Percentiles rank a stretch among this genome's conserved stretches.
Conservation (phyloP, 2,113 vertebrate species). For the Cathartes aura region DNA sequence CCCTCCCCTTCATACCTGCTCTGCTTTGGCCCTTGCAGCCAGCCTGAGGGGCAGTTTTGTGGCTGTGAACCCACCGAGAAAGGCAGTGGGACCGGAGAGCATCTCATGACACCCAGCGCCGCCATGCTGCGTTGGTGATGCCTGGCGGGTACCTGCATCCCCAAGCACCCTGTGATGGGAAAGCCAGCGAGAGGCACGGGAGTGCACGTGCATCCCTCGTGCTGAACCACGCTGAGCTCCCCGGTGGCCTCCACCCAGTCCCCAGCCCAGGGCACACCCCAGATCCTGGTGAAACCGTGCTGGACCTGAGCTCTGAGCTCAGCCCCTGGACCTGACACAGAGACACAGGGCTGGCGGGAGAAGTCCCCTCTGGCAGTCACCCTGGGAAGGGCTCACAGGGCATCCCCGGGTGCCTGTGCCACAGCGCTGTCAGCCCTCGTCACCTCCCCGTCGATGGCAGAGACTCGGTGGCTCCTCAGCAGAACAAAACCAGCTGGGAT, state of each 20-base stretch:
- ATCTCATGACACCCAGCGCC: accelerated
- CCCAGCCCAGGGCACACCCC: background rate
- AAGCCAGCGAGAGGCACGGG: background rate
- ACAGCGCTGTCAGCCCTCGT: background rate
- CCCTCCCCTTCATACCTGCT: background rate
- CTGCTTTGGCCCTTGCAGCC: background rate
- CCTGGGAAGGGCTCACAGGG: background rate
- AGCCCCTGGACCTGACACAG: background rate
- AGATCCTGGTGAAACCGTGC: accelerated
- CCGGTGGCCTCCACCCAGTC: background rate
- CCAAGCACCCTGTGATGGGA: accelerated
- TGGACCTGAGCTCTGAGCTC: background rate
- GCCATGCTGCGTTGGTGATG: accelerated
- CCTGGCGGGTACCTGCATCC: background rate
- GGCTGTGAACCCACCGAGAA: background rate
- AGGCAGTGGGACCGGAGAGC: accelerated
- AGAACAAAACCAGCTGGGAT: background rate
- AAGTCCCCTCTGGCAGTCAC: accelerated
- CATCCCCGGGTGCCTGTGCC: background rate
- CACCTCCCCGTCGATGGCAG: background rate
- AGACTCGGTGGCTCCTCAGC: background rate
- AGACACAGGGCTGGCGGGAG: background rate
- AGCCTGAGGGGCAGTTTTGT: background rate
- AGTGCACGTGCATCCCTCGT: background rate
- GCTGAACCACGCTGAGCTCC: background rate